phyloP scores from a whole-genome alignment of 92 coral and sea anemone genomes.

The Muricea muricata region DNA sequence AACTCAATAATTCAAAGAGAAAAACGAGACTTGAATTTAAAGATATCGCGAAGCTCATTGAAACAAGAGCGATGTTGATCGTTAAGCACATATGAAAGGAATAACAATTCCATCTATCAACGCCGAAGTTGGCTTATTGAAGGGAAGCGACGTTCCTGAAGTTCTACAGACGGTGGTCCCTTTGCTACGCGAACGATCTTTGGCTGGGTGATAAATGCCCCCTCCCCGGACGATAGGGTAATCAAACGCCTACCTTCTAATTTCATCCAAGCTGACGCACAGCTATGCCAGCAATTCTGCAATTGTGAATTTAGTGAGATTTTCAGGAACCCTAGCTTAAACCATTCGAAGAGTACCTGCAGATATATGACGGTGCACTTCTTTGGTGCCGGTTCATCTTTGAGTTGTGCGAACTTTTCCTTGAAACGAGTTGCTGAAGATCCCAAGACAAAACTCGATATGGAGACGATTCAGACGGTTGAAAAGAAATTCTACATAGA shows the following conservation, averaged over 20 bases:
- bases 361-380: conserved; percentile 46
- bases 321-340: conserved; percentile 33
- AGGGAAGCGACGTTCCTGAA: no score
- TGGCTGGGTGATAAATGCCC: conserved; percentile 57
- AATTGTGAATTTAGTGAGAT: conserved; percentile 50
- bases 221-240: conserved; percentile 43
- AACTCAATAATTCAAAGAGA: no score
- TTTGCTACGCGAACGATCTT: conserved; percentile 58
- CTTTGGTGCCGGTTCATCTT: conserved; percentile 5
- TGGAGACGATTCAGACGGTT: not conserved
- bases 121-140: no score
- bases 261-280: conserved; percentile 29
- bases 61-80: no score
- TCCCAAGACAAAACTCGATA: conserved; percentile 24
- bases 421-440: conserved; percentile 32
- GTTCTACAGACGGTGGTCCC: conserved; percentile 35
- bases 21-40: no score
- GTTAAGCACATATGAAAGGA: no score
- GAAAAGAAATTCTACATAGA: conserved; percentile 32
- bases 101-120: no score
- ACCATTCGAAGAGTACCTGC: conserved; percentile 13
- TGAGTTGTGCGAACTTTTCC: no score
- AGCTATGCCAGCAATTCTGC: conserved; percentile 35
- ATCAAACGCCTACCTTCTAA: conserved; percentile 10
- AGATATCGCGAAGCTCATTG: no score